Evolutionary conservation across 2,113 vertebrate species (phyloP).

Genomic region (Gracilinanus agilis): DNA sequence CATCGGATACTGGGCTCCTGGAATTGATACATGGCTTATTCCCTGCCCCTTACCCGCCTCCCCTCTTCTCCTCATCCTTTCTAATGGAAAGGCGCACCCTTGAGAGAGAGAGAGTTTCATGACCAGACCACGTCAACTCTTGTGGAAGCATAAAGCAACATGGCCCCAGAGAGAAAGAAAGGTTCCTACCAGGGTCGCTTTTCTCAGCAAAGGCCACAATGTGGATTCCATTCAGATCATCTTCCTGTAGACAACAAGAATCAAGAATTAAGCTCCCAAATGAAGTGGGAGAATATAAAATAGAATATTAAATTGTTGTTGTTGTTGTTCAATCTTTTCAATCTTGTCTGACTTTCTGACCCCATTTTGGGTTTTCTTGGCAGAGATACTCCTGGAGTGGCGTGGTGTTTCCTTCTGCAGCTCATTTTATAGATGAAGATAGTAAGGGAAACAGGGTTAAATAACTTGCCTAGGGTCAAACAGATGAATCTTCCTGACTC

Average conservation of each 20-base stretch:
- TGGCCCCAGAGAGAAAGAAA: neutral
- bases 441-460: too few species aligned
- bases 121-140: neutral
- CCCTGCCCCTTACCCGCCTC: too few species aligned
- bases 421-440: neutral
- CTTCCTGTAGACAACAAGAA: conserved; percentile 88
- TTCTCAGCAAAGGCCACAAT: conserved; percentile 99
- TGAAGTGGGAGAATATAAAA: too few species aligned
- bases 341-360: too few species aligned
- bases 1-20: neutral
- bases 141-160: neutral
- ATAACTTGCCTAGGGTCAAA: too few species aligned
- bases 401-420: too few species aligned
- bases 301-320: too few species aligned
- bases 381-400: too few species aligned
- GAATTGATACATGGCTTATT: neutral
- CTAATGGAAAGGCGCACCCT: neutral
- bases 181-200: conserved; percentile 93
- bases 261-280: neutral
- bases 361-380: too few species aligned
- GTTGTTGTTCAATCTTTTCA: too few species aligned
- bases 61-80: neutral
- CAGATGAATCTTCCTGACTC: too few species aligned
- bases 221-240: conserved; percentile 95
- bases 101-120: neutral